Evolutionary conservation across 1,140 invertebrate species (phyloP), one percentile per base, ranked within the genome.

Genomic region (Pogonus chalceus): DNA sequence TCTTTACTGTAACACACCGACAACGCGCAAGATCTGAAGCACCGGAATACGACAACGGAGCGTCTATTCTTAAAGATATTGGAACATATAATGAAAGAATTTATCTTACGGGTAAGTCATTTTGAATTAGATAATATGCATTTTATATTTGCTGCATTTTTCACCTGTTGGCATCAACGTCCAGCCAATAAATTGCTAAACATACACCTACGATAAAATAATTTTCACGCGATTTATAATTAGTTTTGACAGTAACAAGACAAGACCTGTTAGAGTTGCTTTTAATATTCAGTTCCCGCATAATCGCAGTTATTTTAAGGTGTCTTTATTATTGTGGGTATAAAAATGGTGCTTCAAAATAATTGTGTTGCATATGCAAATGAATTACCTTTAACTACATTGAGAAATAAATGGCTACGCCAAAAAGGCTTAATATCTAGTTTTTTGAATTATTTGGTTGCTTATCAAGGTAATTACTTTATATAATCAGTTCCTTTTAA

Each of bases 1-100:
- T 91, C 69, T 84, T 90, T 56, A 90, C 88, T 35, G 79, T 92
- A 24, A 81, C 80, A 74, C 74, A 85, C 35, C 76, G 80, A 59
- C 80, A 83, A 58, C 74, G 83, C 51, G 81, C 82, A 23, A 76
- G 81, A 56, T 85, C 84, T 35, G 72, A 80, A 54, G 83, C 80
- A 39, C 78, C 83, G 47, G 76, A 76, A 58, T 74, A 76, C 49
- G 78, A 58, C 20, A 52, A 2, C 1, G 64, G 65, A 2, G 65
- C 65, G 1, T 58, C 67, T 50, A 69, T 73, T 39, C 60, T 72
- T 20, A 60, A 64, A 18, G 67, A 73, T 49, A 68, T 74, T 48
- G 69, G 70, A 22, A 68, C 60, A 16, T 69, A 75, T 52, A 63
- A 69, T 43, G 70, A 72, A 26, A 60, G 69, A 55, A 69, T 76